Evolutionary conservation across 23 tunicate genomes (phyloP).

Genomic region (Ascidia mentula): DNA sequence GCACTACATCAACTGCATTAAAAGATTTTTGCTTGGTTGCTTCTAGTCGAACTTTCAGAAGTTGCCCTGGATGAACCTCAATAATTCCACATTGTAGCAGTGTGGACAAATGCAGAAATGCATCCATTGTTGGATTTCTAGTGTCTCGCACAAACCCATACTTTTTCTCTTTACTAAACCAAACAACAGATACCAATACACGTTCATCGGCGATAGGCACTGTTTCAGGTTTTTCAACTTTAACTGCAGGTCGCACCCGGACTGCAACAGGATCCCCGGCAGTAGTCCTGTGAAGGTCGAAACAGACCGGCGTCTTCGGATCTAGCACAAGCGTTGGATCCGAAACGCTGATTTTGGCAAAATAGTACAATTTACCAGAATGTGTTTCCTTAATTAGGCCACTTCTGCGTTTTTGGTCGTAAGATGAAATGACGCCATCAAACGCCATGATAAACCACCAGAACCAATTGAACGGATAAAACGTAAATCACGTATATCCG

Average conservation of each 20-base stretch:
- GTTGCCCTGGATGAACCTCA: conserved; percentile 5
- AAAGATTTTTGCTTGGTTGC: not conserved
- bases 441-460: not conserved
- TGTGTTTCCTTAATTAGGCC: conserved; percentile 29
- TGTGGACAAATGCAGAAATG: conserved; percentile 36
- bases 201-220: not conserved
- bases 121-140: conserved; percentile 16
- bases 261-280: conserved; percentile 38
- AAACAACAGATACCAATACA: conserved; percentile 1
- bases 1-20: not conserved
- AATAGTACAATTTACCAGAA: conserved; percentile 14
- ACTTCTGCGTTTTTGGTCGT: conserved; percentile 12
- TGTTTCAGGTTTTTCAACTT: not conserved
- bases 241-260: conserved; percentile 4
- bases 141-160: conserved; percentile 55
- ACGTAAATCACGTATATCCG: not conserved
- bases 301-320: conserved; percentile 8
- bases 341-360: conserved; percentile 22
- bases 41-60: conserved; percentile 19
- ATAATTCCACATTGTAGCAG: conserved; percentile 20
- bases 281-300: conserved; percentile 14
- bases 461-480: not conserved
- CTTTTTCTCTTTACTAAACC: conserved; percentile 35
- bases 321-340: conserved; percentile 1
- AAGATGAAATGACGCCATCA: conserved; percentile 17